Evolutionary conservation across 2,888 invertebrate species (phyloP), one percentile per base, ranked within the genome.

Genomic region (Phorcus lineatus): DNA sequence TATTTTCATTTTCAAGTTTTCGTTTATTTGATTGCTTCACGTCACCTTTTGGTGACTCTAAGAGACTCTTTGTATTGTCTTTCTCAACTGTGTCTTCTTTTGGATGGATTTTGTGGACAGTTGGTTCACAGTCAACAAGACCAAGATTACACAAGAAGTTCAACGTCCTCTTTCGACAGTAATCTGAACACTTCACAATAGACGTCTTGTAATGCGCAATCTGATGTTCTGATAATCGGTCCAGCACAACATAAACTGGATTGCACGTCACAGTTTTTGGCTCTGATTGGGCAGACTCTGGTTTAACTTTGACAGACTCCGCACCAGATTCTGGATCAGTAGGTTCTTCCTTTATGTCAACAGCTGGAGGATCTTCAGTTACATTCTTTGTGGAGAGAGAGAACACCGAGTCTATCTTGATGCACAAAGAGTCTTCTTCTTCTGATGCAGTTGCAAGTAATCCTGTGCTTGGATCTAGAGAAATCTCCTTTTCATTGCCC

Each of bases 321-420:
- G 2, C 22, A 9, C n/a, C 52, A n/a, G 75, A 17, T 19, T 22
- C 52, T 17, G 31, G 13, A 22, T 47, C 17, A 19, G 1, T n/a
- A 75, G 53, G 16, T 75, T 75, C 74, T 24, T 75, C 13, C 74
- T 24, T 75, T 19, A 75, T 22, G 16, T 52, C 24, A 16, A 75
- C 17, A 24, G 47, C 74, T n/a, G 53, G 9, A n/a, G 22, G 19
- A 76, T 11, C 17, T 55, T 55, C 11, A 19, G 47, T 16, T 47
- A 53, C 74, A 13, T 53, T 19, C 22, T 53, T 31, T 28, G 52
- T 28, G 2, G 79, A 57, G 19, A 79, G 52, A 22, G 79, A 79
- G 40, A 79, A 79, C 22, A 79, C 79, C 1, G 79, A 79, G 22
- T 79, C 79, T 28, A 79, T 79, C 22, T 57, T 54, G 36, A 79